These are phyloP conservation scores for Hirtodrosophila duncani DNA, from an alignment of 2,888 invertebrate genomes.

Conservation along the genomic window DNA sequence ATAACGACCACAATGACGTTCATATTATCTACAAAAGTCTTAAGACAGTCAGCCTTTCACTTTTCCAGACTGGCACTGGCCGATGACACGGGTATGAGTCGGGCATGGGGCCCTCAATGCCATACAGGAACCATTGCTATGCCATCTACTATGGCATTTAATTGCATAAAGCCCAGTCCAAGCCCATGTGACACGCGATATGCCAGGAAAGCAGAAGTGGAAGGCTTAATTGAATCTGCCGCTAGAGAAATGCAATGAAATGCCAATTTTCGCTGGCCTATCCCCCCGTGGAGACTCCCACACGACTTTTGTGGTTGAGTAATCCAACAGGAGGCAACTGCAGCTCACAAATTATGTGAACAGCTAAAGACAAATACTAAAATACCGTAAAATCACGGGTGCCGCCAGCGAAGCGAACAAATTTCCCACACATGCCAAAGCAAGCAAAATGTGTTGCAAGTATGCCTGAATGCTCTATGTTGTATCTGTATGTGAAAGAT, in stretches of 20 bases:
- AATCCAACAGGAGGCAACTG: conserved; percentile 23
- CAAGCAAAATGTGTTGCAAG: conserved; percentile 50
- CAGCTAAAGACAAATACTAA: conserved; percentile 30
- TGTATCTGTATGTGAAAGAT: conserved; percentile 34
- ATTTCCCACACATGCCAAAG: conserved; percentile 65
- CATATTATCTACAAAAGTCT: conserved; percentile 30
- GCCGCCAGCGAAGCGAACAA: conserved; percentile 29
- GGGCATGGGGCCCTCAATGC: conserved; percentile 72
- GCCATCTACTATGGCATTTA: conserved; percentile 18
- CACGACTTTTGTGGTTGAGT: conserved; percentile 25
- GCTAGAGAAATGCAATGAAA: conserved; percentile 5
- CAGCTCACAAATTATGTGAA: conserved; percentile 20
- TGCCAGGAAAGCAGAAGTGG: conserved; percentile 24
- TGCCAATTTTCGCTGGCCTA: conserved; percentile 34
- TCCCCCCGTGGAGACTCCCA: conserved; percentile 27
- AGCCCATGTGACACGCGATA: conserved; percentile 52
- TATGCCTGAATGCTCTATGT: conserved; percentile 6
- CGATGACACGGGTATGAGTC: conserved; percentile 72
- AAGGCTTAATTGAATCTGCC: conserved; percentile 52
- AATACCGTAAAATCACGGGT: conserved; percentile 24
- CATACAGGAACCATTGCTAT: conserved; percentile 67
- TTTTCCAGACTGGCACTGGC: conserved; percentile 60
- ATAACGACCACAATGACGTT: conserved; percentile 15
- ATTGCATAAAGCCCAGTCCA: conserved; percentile 54
- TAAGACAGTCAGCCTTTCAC: conserved; percentile 64